Base-by-base conservation (phyloP, 1,140 invertebrate genomes). In the Drosophila mojavensis region DNA sequence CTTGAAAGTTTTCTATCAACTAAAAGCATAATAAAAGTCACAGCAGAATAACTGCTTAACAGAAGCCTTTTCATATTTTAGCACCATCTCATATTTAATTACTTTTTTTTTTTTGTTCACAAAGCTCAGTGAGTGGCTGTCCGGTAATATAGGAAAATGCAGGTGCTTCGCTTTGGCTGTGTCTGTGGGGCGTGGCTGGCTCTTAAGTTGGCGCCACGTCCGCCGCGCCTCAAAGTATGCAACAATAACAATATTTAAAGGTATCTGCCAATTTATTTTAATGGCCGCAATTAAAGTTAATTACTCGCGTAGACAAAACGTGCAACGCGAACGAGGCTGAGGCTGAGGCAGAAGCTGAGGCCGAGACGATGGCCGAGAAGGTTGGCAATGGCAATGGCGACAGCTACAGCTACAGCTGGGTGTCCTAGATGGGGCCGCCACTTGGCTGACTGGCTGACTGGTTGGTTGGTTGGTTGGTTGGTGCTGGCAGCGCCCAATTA, bases 241-340 rank as follows among this genome's bases (percentile, higher is more conserved):
- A 89, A 88, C 83, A 89, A 91, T 91, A 91, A 89, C 85, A 82
- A 85, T 91, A 91, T 91, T 91, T 91, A 91, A 91, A 91, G 89
- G 89, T 91, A 91, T 91, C 84, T 91, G 90, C 83, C 89, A 91
- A 91, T 91, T 91, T 91, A 91, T 91, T 91, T 91, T 91, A 91
- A 91, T 91, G 89, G 84, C 82, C 90, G 83, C 89, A 91, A 91
- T 91, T 91, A 91, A 91, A 91, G 89, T 91, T 91, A 91, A 91
- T 91, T 91, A 91, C 89, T 90, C 89, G 88, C 88, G 88, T 91
- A 91, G 88, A 91, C 88, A 84, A 91, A 91, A 91, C 88, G 88
- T 91, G 88, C 88, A 91, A 90, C 73, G 83, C 63, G 69, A 47
- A 47, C 43, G 43, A 17, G 43, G 15, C 43, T 47, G 5, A 3